Evolutionary conservation across 2,797 vertebrate species (phyloP).

Genomic region (Basileuterus tristriatus): DNA sequence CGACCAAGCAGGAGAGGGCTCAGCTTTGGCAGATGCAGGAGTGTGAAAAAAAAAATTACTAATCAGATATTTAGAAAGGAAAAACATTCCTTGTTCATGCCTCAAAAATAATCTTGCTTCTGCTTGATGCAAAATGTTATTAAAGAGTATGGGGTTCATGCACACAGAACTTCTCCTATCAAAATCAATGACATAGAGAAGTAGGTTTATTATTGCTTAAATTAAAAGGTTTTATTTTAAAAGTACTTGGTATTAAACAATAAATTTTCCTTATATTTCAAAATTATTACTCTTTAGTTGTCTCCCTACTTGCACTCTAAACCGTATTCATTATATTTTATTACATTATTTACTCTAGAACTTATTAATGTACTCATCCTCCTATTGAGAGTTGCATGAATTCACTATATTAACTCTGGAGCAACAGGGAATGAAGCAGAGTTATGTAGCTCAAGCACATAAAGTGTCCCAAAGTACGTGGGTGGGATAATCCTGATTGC

Average conservation of each 20-base stretch:
- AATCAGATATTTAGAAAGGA: not conserved
- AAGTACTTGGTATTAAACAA: not conserved
- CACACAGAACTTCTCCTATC: not conserved
- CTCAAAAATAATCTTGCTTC: not conserved
- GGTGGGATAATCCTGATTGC: not conserved
- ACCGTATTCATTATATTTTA: not conserved
- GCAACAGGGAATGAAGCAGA: not conserved
- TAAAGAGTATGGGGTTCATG: not conserved
- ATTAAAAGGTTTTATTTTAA: accelerated
- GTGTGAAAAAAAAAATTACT: not conserved
- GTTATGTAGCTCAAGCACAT: not conserved
- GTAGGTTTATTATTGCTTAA: not conserved
- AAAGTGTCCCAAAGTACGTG: accelerated
- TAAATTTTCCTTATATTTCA: not conserved
- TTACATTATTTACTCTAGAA: not conserved
- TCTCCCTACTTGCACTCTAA: not conserved
- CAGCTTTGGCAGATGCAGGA: not conserved
- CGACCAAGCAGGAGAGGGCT: not conserved
- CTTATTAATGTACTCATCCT: not conserved
- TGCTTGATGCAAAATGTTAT: not conserved
- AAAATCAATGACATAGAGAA: not conserved
- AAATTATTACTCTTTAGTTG: not conserved
- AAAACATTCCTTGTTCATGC: not conserved
- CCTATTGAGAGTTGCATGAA: not conserved
- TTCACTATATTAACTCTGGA: not conserved